Evolutionary conservation across 2,888 invertebrate genomes (phyloP), one percentile per base, ranked within the genome.

Genomic region (Chaetogeoica ovagalla): DNA sequence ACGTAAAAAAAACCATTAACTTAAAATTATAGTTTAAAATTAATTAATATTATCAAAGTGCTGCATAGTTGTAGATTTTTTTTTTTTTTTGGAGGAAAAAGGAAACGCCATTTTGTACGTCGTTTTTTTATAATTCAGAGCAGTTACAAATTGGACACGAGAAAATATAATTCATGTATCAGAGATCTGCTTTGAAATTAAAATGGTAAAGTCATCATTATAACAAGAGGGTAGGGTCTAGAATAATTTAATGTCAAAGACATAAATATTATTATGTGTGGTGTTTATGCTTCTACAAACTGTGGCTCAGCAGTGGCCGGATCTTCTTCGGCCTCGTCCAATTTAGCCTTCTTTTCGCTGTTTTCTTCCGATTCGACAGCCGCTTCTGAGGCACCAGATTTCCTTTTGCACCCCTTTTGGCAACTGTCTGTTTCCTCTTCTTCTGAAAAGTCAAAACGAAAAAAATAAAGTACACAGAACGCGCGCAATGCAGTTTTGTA

Each of bases 271-370:
- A 30, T 30, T 30, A 4, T 30, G 30, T 30, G 30, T 30, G 30
- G 19, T 63, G 79, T 79, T 79, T 79, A 79, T 71, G 79, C 79
- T 79, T 79, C 79, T 55, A 69, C 79, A 79, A 70, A 79, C n/a
- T 79, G 70, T 7, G 79, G 79, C 63, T 79, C 79, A n/a, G 79
- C 79, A 39, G 79, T 79, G 39, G 79, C 71, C 65, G 79, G 79
- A 43, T 79, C 79, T 71, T 79, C 79, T 63, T 79, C 79, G n/a
- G 79, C 62, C 17, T 79, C 79, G 8, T 79, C 79, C 37, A 79
- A 57, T 39, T 79, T 79, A 11, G 79, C 79, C 23, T 79, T 79
- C 30, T 79, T 79, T 43, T 79, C 79, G n/a, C 57, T 70, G 21
- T 43, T 72, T 60, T 70, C 79, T 63, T 65, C 79, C 9, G 69